phyloP scores from a whole-genome alignment of 1,140 invertebrate species.

The Oedothorax gibbosus region DNA sequence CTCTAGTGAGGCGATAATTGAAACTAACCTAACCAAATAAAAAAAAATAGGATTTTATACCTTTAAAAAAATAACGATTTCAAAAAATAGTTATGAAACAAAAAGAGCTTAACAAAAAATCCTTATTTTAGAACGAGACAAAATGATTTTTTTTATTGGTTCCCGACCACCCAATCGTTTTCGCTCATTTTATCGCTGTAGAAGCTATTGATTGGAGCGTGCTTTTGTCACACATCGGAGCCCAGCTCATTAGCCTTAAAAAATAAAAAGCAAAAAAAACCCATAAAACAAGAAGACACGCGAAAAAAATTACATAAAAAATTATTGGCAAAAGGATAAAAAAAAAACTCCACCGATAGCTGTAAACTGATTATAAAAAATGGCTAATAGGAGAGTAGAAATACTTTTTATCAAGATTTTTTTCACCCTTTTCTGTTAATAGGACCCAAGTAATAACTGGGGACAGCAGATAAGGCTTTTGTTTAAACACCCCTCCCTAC shows the following conservation, averaged over 20 bases:
- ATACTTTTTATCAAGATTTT: constrained; percentile 36
- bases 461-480: constrained; percentile 51
- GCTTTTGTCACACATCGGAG: constrained; percentile 57
- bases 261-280: constrained; percentile 53
- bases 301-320: constrained; percentile 21
- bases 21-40: too few relatives aligned
- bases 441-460: constrained; percentile 57
- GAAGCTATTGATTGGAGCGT: constrained; percentile 55
- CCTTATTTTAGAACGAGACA: too few relatives aligned
- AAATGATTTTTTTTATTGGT: not conserved
- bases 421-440: constrained; percentile 59
- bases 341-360: constrained; percentile 37
- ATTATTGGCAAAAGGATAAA: constrained; percentile 35
- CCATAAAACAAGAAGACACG: constrained; percentile 55
- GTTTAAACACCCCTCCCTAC: constrained; percentile 43
- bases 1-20: too few relatives aligned
- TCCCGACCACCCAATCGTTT: constrained; percentile 52
- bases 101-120: too few relatives aligned
- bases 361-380: constrained; percentile 34
- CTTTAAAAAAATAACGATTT: too few relatives aligned
- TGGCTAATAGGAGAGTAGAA: constrained; percentile 42
- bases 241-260: constrained; percentile 37
- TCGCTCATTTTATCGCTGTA: constrained; percentile 50
- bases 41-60: too few relatives aligned
- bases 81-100: too few relatives aligned